Percentiles rank a stretch among this genome's conserved stretches.
Conservation (phyloP, 2,797 vertebrate species). For the Poecilia wingei region DNA sequence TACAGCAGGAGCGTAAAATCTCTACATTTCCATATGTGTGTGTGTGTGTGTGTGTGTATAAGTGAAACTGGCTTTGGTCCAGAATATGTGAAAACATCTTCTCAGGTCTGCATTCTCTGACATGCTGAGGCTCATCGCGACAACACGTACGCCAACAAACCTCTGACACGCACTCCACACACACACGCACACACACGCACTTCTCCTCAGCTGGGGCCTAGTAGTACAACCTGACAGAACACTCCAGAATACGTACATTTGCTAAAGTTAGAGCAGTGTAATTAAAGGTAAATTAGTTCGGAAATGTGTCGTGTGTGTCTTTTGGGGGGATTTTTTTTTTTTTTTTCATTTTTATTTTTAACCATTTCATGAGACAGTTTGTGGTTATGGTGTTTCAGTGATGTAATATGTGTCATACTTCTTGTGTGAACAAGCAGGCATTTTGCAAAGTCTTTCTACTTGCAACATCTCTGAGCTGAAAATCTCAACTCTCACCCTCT, state of each 20-base stretch:
- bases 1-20: background rate
- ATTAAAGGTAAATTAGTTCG: too few relatives aligned
- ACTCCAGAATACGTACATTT: background rate
- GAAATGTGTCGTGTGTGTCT: background rate
- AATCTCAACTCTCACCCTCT: constrained; percentile 31
- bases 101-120: constrained; percentile 63
- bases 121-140: constrained; percentile 61
- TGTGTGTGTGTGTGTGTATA: background rate
- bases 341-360: background rate
- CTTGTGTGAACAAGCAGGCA: background rate
- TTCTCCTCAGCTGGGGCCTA: background rate
- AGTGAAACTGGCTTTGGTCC: constrained; percentile 15
- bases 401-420: too few relatives aligned
- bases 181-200: background rate
- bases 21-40: background rate
- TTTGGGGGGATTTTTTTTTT: background rate
- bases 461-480: constrained; percentile 7
- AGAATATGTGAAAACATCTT: constrained; percentile 51
- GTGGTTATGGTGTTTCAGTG: background rate
- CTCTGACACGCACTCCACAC: background rate
- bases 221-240: background rate
- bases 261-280: background rate
- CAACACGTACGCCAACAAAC: background rate
- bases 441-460: constrained; percentile 13
- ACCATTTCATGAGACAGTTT: background rate